Percentiles rank a stretch among this genome's conserved stretches.
Conservation (phyloP, 2,113 vertebrate species). For the Morone saxatilis region DNA sequence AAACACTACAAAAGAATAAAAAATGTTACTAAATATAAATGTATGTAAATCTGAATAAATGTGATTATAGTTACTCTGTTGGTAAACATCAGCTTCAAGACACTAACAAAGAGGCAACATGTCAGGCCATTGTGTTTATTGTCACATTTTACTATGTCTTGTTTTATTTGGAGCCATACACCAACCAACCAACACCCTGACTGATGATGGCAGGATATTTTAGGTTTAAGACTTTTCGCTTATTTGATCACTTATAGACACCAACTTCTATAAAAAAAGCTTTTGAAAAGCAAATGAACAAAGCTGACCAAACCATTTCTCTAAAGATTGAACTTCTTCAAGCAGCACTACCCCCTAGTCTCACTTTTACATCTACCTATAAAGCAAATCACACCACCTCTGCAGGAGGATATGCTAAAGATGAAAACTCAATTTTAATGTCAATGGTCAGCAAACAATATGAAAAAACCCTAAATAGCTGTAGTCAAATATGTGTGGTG, state of each 20-base stretch:
- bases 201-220: neutral
- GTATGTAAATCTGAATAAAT: neutral
- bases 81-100: too few relatives aligned
- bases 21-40: neutral
- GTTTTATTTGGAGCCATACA: neutral
- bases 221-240: neutral
- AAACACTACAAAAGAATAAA: neutral
- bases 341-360: neutral
- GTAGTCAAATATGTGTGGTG: neutral
- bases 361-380: neutral
- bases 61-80: neutral
- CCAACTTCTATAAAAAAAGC: neutral
- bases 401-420: neutral
- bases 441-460: neutral
- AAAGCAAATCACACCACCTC: neutral
- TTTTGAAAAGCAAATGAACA: neutral
- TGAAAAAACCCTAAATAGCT: neutral
- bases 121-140: neutral
- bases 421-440: neutral
- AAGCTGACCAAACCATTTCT: neutral
- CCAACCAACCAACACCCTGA: neutral
- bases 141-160: neutral
- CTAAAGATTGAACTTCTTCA: neutral
- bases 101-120: too few relatives aligned
- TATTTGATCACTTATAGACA: neutral